Evolutionary conservation across 1,140 invertebrate species (phyloP).

Genomic region (Ips nitidus): DNA sequence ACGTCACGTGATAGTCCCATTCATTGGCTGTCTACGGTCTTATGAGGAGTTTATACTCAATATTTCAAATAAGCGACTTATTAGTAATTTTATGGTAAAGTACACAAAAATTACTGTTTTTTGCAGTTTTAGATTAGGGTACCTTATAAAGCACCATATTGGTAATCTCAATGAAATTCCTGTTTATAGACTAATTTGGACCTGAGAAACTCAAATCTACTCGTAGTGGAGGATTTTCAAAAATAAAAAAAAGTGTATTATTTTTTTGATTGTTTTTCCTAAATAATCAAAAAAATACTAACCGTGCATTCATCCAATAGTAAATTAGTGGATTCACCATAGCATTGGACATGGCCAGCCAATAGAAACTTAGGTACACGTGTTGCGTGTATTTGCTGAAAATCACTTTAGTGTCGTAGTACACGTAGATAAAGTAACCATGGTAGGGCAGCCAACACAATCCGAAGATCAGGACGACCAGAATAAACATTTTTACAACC

Average conservation of each 20-base stretch:
- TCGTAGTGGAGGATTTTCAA: background rate
- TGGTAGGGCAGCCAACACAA: constrained; percentile 91
- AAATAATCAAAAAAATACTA: constrained; percentile 15
- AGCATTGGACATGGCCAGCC: constrained; percentile 89
- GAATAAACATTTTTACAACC: constrained; percentile 85
- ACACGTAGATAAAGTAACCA: constrained; percentile 81
- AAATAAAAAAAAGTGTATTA: background rate
- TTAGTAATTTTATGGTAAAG: too few species aligned
- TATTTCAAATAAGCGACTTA: too few species aligned
- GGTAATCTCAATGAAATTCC: background rate
- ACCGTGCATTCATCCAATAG: constrained; percentile 89
- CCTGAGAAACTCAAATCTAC: background rate
- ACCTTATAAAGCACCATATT: background rate
- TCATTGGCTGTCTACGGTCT: too few species aligned
- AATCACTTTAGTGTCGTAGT: constrained; percentile 71
- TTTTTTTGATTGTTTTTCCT: background rate
- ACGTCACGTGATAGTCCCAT: too few species aligned
- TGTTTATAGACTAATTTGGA: background rate
- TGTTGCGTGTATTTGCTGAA: constrained; percentile 76
- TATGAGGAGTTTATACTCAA: too few species aligned
- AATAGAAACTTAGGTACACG: constrained; percentile 82
- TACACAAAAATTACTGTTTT: background rate
- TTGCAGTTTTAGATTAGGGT: background rate
- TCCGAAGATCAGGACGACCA: constrained; percentile 80
- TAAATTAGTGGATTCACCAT: constrained; percentile 92